Evolutionary conservation across 2,888 invertebrate species (phyloP).

Genomic region (Morpho achilles): DNA sequence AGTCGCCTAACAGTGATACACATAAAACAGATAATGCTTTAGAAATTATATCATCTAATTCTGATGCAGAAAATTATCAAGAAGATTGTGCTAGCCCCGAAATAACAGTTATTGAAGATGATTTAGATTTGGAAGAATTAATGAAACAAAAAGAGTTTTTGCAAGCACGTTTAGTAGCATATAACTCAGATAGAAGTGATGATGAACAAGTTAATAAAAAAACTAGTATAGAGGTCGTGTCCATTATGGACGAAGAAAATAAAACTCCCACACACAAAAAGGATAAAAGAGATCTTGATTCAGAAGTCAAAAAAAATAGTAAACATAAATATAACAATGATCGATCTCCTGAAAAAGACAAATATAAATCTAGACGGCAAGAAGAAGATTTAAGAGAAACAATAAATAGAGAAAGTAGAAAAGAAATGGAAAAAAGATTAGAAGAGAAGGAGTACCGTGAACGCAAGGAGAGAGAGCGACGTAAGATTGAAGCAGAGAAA

Average conservation of each 20-base stretch:
- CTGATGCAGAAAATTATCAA: constrained; percentile 81
- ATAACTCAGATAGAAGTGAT: constrained; percentile 83
- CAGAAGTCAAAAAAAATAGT: constrained; percentile 53
- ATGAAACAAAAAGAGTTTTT: constrained; percentile 93
- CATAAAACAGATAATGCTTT: constrained; percentile 51
- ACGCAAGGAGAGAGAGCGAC: constrained; percentile 55
- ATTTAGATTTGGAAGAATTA: constrained; percentile 91
- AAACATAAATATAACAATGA: constrained; percentile 63
- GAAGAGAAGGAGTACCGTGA: constrained; percentile 58
- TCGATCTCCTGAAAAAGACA: constrained; percentile 41
- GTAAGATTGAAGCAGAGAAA: constrained; percentile 42
- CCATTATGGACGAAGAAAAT: constrained; percentile 40
- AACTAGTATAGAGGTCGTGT: constrained; percentile 78
- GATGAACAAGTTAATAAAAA: constrained; percentile 52
- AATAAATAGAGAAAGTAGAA: constrained; percentile 55
- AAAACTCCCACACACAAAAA: constrained; percentile 69
- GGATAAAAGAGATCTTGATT: constrained; percentile 53
- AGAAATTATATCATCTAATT: constrained; percentile 84
- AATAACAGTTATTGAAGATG: constrained; percentile 88
- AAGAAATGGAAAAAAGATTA: constrained; percentile 51
- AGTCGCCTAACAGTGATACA: constrained; percentile 31
- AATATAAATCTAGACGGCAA: constrained; percentile 45
- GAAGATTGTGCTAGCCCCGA: constrained; percentile 85
- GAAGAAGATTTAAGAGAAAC: constrained; percentile 67
- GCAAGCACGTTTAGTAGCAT: constrained; percentile 88